A percentile compares a stretch with the other conserved stretches of the same genome.
Conservation (phyloP, 2,113 vertebrate species). For the Lycaon pictus region DNA sequence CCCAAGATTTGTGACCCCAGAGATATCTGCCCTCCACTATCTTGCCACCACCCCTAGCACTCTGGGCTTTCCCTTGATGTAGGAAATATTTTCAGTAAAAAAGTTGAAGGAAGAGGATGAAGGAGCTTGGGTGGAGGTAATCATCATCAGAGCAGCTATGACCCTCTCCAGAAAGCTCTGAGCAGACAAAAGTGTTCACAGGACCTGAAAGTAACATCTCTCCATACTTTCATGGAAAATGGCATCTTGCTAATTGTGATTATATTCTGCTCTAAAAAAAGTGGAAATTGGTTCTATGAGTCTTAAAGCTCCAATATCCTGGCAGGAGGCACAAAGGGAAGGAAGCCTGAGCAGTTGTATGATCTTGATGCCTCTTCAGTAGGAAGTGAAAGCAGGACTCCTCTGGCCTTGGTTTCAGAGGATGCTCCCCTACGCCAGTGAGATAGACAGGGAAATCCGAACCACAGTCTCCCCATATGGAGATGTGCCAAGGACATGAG, state of each 20-base stretch:
- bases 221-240: neutral
- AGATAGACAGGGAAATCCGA: neutral
- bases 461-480: neutral
- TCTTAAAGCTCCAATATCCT: neutral
- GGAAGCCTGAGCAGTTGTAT: neutral
- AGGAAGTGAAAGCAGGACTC: neutral
- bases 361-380: no score
- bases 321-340: neutral
- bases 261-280: neutral
- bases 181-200: neutral
- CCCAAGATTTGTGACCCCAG: neutral
- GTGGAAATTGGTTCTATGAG: neutral
- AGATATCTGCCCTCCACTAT: neutral
- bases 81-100: neutral
- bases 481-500: neutral
- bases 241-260: neutral
- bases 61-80: neutral
- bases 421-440: no score
- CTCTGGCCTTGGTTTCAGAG: neutral
- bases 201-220: neutral
- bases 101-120: neutral
- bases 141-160: neutral
- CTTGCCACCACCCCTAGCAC: neutral
- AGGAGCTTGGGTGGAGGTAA: neutral
- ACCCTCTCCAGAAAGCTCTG: neutral